Evolutionary conservation across 2,888 invertebrate species (phyloP).

Genomic region (Argyresthia albistria): DNA sequence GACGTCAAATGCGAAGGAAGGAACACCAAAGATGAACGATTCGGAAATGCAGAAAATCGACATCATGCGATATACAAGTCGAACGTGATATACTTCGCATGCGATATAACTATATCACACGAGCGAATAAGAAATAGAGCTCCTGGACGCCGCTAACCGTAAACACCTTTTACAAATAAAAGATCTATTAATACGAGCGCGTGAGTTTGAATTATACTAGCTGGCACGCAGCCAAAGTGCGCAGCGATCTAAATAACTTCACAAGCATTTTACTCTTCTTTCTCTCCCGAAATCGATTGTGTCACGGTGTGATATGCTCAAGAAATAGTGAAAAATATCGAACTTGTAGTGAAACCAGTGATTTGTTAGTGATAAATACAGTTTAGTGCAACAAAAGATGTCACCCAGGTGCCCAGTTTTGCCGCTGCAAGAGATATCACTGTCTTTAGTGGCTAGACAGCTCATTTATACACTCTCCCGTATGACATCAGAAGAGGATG

Average conservation of each 20-base stretch:
- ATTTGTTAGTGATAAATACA: constrained; percentile 11
- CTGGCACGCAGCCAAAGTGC: constrained; percentile 54
- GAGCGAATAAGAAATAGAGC: too few relatives aligned
- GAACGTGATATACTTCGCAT: too few relatives aligned
- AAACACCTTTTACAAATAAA: constrained; percentile 60
- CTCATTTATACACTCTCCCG: constrained; percentile 75
- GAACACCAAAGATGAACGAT: too few relatives aligned
- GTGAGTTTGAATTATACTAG: constrained; percentile 58
- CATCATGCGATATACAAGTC: too few relatives aligned
- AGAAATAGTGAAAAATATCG: constrained; percentile 21
- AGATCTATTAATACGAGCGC: constrained; percentile 62
- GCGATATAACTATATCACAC: too few relatives aligned
- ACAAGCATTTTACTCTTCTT: constrained; percentile 51
- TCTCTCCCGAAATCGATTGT: constrained; percentile 38
- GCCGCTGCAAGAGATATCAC: constrained; percentile 71
- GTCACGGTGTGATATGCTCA: constrained; percentile 40
- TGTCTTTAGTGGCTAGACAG: constrained; percentile 74
- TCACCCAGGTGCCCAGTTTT: constrained; percentile 76
- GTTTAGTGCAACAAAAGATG: constrained; percentile 46
- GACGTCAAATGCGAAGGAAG: too few relatives aligned
- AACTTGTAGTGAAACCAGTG: constrained; percentile 18
- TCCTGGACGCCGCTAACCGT: constrained; percentile 32
- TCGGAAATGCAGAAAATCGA: too few relatives aligned
- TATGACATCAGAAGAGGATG: constrained; percentile 73
- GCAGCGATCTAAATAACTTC: constrained; percentile 50